phyloP scores from a whole-genome alignment of 2,888 invertebrate genomes.

The Malacosoma neustria region DNA sequence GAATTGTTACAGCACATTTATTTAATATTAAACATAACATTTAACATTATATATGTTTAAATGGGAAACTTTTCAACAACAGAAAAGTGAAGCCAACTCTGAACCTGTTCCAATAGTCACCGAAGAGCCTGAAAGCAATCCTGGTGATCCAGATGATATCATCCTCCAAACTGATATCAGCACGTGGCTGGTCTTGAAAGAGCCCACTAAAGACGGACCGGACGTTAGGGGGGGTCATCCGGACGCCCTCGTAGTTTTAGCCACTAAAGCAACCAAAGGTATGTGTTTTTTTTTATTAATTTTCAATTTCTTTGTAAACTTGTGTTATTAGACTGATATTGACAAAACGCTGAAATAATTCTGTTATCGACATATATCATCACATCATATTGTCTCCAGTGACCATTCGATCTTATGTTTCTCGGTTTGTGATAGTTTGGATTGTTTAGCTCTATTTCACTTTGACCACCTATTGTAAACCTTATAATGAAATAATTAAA shows the following conservation, averaged over 20 bases:
- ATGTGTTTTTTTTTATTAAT: constrained; percentile 9
- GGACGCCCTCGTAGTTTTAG: constrained; percentile 96
- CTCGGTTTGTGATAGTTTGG: too few relatives aligned
- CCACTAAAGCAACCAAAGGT: constrained; percentile 95
- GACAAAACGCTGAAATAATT: not conserved
- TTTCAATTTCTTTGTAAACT: not conserved
- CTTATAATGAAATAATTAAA: not conserved
- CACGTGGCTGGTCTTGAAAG: constrained; percentile 86
- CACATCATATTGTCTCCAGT: constrained; percentile 6
- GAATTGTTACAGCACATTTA: too few relatives aligned
- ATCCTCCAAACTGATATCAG: constrained; percentile 89
- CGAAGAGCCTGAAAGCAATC: constrained; percentile 19
- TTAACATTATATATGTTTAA: too few relatives aligned
- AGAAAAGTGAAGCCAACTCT: constrained; percentile 52
- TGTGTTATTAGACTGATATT: not conserved
- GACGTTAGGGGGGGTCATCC: constrained; percentile 94
- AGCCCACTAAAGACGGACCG: constrained; percentile 89
- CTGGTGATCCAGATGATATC: constrained; percentile 67
- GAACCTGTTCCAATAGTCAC: constrained; percentile 28
- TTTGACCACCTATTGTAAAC: not conserved
- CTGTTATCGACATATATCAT: not conserved
- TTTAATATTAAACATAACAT: too few relatives aligned
- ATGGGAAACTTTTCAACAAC: not conserved
- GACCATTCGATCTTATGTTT: too few relatives aligned
- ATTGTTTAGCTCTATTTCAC: not conserved